phyloP scores from a whole-genome alignment of 1,140 invertebrate genomes.

The Drosophila carrolli region DNA sequence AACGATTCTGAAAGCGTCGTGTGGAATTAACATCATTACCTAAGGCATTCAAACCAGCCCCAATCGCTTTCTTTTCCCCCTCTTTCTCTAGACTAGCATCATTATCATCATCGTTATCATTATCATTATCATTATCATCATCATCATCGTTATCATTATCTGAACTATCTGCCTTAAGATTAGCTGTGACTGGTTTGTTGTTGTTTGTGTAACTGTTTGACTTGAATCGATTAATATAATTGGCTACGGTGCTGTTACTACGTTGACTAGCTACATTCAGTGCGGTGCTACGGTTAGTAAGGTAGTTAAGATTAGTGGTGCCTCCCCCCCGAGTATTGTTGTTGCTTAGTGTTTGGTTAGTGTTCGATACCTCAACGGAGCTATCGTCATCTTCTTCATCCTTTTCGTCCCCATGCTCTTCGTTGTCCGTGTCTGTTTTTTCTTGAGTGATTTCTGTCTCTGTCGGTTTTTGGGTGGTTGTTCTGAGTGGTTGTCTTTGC shows the following conservation, averaged over 20 bases:
- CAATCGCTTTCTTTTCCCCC: constrained; percentile 41
- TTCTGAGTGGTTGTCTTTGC: constrained; percentile 30
- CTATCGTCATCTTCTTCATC: constrained; percentile 18
- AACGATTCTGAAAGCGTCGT: constrained; percentile 84
- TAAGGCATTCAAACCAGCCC: constrained; percentile 52
- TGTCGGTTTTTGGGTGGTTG: constrained; percentile 13
- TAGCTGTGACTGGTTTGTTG: constrained; percentile 55
- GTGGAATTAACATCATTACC: constrained; percentile 82
- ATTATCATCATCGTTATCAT: constrained; percentile 39
- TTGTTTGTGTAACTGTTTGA: constrained; percentile 47
- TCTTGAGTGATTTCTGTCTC: constrained; percentile 6
- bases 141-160: constrained; percentile 31
- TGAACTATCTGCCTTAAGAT: constrained; percentile 54
- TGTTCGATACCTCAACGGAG: constrained; percentile 48
- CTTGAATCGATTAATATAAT: constrained; percentile 71
- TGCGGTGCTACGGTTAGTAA: constrained; percentile 42
- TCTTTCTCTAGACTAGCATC: constrained; percentile 54
- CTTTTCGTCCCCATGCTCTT: constrained; percentile 23
- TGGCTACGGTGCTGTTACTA: constrained; percentile 82
- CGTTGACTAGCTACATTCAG: constrained; percentile 57
- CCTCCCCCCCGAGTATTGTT: constrained; percentile 26
- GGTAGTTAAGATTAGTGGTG: constrained; percentile 34
- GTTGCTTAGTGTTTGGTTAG: constrained; percentile 35
- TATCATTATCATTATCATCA: constrained; percentile 33
- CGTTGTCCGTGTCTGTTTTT: constrained; percentile 18